Conservation (phyloP, 2,113 vertebrate species). For the Oreotrochilus melanogaster region DNA sequence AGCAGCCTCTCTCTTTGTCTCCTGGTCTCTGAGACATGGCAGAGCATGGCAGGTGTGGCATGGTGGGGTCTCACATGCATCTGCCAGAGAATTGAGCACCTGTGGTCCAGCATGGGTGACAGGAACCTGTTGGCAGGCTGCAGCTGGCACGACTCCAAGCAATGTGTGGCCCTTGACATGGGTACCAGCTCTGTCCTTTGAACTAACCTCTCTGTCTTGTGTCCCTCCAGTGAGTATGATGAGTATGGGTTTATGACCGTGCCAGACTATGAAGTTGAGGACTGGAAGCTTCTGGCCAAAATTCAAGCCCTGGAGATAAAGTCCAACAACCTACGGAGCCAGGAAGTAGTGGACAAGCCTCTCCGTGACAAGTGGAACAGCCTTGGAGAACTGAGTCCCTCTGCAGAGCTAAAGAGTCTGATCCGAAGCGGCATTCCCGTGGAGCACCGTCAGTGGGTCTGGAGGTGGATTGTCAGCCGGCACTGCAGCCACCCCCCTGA, state of each 20-base stretch:
- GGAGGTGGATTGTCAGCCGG: constrained; percentile 85
- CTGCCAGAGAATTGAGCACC: neutral
- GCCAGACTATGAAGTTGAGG: constrained; percentile 90
- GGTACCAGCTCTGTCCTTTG: neutral
- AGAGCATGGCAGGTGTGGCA: too few relatives aligned
- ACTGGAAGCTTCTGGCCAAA: constrained; percentile 91
- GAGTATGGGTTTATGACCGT: constrained; percentile 93
- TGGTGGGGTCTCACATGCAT: neutral
- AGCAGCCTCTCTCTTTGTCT: neutral
- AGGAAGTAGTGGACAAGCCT: constrained; percentile 80
- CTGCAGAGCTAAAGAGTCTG: constrained; percentile 84
- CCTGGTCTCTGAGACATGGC: neutral
- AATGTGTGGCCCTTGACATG: neutral
- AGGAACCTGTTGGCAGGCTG: neutral
- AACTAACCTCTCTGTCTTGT: neutral
- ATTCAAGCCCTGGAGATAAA: constrained; percentile 93
- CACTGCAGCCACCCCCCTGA: constrained; percentile 64
- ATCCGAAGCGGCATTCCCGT: constrained; percentile 86
- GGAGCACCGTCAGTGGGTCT: constrained; percentile 85
- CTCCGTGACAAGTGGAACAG: constrained; percentile 86
- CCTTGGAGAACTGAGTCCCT: constrained; percentile 77
- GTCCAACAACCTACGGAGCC: constrained; percentile 85
- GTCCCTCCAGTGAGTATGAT: constrained; percentile 84
- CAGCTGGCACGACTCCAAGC: neutral
- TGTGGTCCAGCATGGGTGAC: neutral